Conservation (phyloP, 2,113 vertebrate genomes). For the Panthera leo region DNA sequence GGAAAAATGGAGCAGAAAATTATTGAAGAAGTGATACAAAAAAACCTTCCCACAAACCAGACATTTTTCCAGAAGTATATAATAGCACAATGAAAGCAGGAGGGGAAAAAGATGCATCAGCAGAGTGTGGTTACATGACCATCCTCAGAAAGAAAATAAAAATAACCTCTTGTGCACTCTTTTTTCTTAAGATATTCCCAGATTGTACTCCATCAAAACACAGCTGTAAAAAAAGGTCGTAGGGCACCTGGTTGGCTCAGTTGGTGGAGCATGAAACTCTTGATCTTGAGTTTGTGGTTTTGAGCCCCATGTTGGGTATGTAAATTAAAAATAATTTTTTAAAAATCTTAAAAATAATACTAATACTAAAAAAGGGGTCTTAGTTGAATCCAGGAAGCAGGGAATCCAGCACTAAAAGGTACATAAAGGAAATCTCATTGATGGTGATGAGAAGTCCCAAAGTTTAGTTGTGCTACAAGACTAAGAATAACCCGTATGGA, state of each 20-base stretch:
- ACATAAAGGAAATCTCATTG: neutral
- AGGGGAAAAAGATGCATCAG: neutral
- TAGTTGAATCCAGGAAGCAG: neutral
- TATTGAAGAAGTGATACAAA: neutral
- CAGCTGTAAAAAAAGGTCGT: neutral
- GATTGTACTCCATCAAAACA: neutral
- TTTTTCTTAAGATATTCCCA: neutral
- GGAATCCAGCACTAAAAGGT: neutral
- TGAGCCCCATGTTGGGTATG: neutral
- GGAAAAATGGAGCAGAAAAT: neutral
- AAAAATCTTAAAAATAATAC: neutral
- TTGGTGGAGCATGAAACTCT: neutral
- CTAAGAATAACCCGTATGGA: neutral
- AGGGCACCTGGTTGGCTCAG: neutral
- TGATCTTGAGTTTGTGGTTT: neutral
- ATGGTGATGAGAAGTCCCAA: neutral
- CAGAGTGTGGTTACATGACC: neutral
- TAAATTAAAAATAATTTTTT: neutral
- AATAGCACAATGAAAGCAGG: neutral
- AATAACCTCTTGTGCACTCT: neutral
- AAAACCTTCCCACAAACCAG: neutral
- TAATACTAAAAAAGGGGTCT: neutral
- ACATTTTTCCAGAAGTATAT: neutral
- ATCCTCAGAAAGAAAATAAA: neutral
- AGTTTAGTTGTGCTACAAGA: neutral